Evolutionary conservation across 2,797 vertebrate genomes (phyloP).

Genomic region (Platalea minor): DNA sequence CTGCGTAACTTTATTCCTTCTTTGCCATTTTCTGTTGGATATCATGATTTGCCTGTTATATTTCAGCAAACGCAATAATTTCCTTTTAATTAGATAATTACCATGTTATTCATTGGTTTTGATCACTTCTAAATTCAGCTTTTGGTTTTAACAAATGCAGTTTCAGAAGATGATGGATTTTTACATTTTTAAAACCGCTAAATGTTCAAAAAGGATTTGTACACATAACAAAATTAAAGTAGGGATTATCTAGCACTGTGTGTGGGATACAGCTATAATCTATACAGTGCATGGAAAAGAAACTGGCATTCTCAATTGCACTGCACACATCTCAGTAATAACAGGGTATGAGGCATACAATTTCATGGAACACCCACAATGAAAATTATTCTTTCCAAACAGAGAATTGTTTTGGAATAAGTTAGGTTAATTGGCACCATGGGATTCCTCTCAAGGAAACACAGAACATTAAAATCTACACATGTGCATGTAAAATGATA

Average conservation of each 20-base stretch:
- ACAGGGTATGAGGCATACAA: conserved; percentile 80
- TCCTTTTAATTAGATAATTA: conserved; percentile 64
- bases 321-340: conserved; percentile 80
- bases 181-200: conserved; percentile 70
- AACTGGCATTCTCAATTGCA: conserved; percentile 72
- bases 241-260: conserved; percentile 79
- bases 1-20: conserved; percentile 55
- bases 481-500: conserved; percentile 85
- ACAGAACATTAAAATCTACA: conserved; percentile 91
- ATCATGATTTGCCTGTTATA: conserved; percentile 45
- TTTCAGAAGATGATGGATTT: conserved; percentile 68
- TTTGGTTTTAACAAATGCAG: conserved; percentile 65
- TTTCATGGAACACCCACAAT: conserved; percentile 87
- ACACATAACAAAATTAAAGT: conserved; percentile 76
- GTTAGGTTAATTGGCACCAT: conserved; percentile 91
- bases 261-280: conserved; percentile 79
- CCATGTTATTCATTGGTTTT: conserved; percentile 58
- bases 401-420: conserved; percentile 92
- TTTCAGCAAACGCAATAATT: conserved; percentile 50
- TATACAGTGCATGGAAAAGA: conserved; percentile 72
- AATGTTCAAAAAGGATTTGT: conserved; percentile 73
- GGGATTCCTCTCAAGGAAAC: conserved; percentile 89
- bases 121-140: conserved; percentile 68
- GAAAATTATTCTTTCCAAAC: conserved; percentile 86
- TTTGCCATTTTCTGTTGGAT: conserved; percentile 55